Percentiles rank a stretch among this genome's conserved stretches.
Evolutionary conservation across 2,888 invertebrate genomes (phyloP).

Genomic region (Bellardia pandia): DNA sequence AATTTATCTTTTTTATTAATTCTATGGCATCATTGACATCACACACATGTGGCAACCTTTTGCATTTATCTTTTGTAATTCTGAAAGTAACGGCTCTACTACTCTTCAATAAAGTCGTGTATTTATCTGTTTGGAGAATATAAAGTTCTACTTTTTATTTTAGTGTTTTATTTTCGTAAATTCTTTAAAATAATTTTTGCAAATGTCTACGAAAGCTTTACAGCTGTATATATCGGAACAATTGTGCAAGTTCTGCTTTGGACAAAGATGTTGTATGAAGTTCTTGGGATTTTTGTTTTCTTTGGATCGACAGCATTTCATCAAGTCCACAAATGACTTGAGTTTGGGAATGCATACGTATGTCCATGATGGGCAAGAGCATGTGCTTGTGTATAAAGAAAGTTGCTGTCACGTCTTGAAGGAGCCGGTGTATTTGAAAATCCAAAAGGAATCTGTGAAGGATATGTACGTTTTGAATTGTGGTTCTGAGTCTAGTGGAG

Average conservation of each 20-base stretch:
- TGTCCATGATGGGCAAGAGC: constrained; percentile 69
- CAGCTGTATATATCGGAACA: constrained; percentile 73
- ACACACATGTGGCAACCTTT: constrained; percentile 33
- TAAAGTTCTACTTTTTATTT: constrained; percentile 1
- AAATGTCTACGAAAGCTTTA: constrained; percentile 64
- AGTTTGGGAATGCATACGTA: constrained; percentile 60
- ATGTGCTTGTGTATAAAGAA: constrained; percentile 72
- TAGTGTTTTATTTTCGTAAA: constrained; percentile 4
- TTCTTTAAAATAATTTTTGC: background rate
- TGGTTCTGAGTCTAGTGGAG: constrained; percentile 59
- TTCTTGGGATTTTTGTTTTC: constrained; percentile 71
- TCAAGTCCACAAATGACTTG: constrained; percentile 61
- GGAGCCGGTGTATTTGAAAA: constrained; percentile 47
- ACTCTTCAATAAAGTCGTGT: constrained; percentile 31
- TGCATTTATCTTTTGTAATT: constrained; percentile 55
- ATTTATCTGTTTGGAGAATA: constrained; percentile 29
- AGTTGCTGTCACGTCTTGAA: constrained; percentile 71
- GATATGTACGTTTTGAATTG: constrained; percentile 71
- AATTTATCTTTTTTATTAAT: background rate
- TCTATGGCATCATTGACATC: background rate
- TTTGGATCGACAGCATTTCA: constrained; percentile 65
- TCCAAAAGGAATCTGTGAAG: constrained; percentile 64
- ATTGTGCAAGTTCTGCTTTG: constrained; percentile 67
- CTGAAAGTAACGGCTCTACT: constrained; percentile 62
- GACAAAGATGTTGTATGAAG: constrained; percentile 73